These are phyloP conservation scores for Sabatieria punctata DNA, from an alignment of 2,888 invertebrate genomes.

Conservation along the genomic window DNA sequence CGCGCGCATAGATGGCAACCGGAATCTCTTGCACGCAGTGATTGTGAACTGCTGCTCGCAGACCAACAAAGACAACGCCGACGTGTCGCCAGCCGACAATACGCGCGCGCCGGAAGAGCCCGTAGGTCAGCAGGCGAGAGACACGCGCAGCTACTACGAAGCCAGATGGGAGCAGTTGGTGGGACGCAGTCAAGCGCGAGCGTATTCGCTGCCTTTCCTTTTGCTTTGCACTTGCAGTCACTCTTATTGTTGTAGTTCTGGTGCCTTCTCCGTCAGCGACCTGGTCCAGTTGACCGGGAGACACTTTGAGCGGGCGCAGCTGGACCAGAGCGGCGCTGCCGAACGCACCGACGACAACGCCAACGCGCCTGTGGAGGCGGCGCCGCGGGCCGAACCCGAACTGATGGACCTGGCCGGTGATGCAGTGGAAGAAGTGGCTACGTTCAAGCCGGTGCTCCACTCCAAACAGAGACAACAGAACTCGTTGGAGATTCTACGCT, in stretches of 20 bases:
- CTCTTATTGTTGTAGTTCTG: neutral
- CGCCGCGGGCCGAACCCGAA: too few species aligned
- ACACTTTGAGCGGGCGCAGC: neutral
- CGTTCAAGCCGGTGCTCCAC: conserved; percentile 37
- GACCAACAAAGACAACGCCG: conserved; percentile 62
- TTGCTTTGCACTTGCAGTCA: neutral
- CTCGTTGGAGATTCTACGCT: conserved; percentile 59
- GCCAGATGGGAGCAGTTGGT: conserved; percentile 11
- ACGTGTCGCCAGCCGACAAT: too few species aligned
- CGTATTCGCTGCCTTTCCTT: too few species aligned
- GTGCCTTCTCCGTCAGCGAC: neutral
- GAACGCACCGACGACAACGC: neutral
- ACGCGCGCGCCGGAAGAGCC: too few species aligned
- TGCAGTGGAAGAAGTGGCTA: too few species aligned
- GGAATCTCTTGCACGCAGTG: conserved; percentile 86
- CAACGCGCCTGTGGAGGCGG: too few species aligned
- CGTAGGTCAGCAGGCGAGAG: too few species aligned
- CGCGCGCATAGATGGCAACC: conserved; percentile 84
- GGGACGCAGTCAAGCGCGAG: too few species aligned
- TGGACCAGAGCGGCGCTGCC: too few species aligned
- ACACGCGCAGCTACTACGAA: conserved; percentile 6
- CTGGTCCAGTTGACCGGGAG: neutral
- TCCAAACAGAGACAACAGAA: conserved; percentile 62
- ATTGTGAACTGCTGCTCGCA: conserved; percentile 60
- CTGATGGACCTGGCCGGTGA: too few species aligned